A percentile compares a stretch with the other conserved stretches of the same genome.
Conservation (phyloP, 2,113 vertebrate species). For the Callocephalon fimbriatum region DNA sequence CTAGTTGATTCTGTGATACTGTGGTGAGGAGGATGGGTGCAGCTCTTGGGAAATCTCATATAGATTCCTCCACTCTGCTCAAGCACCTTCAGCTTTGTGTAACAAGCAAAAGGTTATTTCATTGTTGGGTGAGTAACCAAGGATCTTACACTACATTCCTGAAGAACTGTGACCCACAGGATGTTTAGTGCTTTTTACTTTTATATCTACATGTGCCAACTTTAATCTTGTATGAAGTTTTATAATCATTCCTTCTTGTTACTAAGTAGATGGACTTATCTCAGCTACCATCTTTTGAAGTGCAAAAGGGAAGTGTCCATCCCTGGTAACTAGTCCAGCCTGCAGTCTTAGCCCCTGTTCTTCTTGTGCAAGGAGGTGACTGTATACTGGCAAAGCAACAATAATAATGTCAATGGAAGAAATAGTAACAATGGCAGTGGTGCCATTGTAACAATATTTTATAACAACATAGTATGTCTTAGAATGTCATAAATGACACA, state of each 20-base stretch:
- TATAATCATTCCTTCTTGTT: not conserved
- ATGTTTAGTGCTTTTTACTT: not conserved
- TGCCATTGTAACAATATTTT: not conserved
- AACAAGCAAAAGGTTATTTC: not conserved
- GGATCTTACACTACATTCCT: not conserved
- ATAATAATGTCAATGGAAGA: not conserved
- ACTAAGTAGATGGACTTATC: not conserved
- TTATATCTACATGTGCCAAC: not conserved
- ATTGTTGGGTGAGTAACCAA: not conserved
- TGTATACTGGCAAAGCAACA: not conserved
- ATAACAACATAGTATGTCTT: not conserved
- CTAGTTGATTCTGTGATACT: not conserved
- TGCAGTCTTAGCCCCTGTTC: not conserved
- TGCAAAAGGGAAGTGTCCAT: not conserved
- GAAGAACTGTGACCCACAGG: not conserved
- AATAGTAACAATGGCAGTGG: not conserved
- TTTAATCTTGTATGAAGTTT: not conserved
- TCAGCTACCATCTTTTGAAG: not conserved
- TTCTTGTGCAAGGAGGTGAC: not conserved
- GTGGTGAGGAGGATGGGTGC: not conserved
- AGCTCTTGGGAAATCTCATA: not conserved
- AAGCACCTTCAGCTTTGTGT: not conserved
- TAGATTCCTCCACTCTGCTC: not conserved
- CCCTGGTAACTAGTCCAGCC: not conserved
- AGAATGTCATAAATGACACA: not conserved